Base-by-base conservation (phyloP, 2,888 invertebrate genomes). In the Crematogaster levior region DNA sequence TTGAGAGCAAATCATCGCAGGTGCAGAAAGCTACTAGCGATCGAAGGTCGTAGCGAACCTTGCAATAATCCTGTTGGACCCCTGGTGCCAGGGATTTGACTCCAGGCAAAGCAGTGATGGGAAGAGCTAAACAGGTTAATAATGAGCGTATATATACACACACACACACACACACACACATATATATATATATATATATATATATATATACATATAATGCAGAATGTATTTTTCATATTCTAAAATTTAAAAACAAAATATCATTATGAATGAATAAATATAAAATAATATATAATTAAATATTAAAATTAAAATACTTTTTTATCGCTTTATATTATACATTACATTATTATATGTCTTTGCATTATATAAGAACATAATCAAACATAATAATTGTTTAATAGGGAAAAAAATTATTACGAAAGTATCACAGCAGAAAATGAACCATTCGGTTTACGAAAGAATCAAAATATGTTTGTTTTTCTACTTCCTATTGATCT, bases 31-130 rank as follows among this genome's bases (percentile, higher is more conserved):
- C 61, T 63, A 74, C 60, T 61, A 24, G 79, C 84, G 86, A 86
- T 90, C 90, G 86, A 91, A 91, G 89, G 87, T 91, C 87, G 85
- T 87, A 86, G 88, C 89, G 90, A 92, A 93, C 90, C 92, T 92
- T 92, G 88, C 93, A 91, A 93, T 93, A 93, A 93, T 93, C 93
- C 93, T 90, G 92, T 92, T 93, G 93, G 92, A 92, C 92, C 91
- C 89, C 85, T 85, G 87, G 89, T 87, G 88, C 86, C 82, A 84
- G 88, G 90, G 91, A 92, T 91, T 91, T 91, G 88, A 92, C 90
- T 92, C 70, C 83, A 43, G 81, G 89, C 61, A 85, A 87, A 86
- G 85, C 86, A 88, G 84, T 80, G 87, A 89, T 86, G 88, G 90
- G 85, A 81, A 77, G 87, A 88, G 88, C 88, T 79, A 79, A 79